Base-by-base conservation (phyloP, 2,113 vertebrate genomes). In the Campylomormyrus numenius region DNA sequence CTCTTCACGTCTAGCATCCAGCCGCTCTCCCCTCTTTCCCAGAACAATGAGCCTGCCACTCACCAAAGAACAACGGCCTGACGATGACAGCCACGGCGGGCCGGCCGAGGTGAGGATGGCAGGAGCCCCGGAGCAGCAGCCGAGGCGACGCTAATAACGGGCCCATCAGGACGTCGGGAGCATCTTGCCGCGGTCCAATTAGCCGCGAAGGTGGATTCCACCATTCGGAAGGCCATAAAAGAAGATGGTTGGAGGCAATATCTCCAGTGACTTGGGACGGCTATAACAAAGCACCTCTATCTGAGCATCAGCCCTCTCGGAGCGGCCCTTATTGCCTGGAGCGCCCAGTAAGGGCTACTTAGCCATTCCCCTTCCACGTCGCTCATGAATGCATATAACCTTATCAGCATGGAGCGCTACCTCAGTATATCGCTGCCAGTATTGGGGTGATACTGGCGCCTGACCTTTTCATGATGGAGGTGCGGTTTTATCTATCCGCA, bases 381-480 rank as follows among this genome's bases (percentile, higher is more conserved):
- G 35, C 80, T 85, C 77, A 85, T 27, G 39, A 56, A 31, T 49
- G 83, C 84, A 45, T 70, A 48, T 77, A 87, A 42, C 58, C 45
- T 87, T 74, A 87, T 87, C 58, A 42, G 85, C 56, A 50, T 35
- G 24, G 58, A 62, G 11, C 6, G 48, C 45, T 46, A 87, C 84
- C 85, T 87, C 27, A 31, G n/a, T 70, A 49, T 50, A 87, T 52
- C 42, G 45, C 45, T 50, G 83, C 89, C 42, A 56, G 80, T 85
- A 85, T 85, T 85, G 52, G 89, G 83, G 39, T 53, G 84, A 50
- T 48, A 52, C 88, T 48, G 45, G 10, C 3, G 11, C 24, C 42
- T 86, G 35, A 70, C 83, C 84, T 90, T 90, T 90, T 46, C 53
- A 56, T 62, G 39, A 86, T 66, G 42, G 52, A 86, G 56, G 45